Percentiles rank a stretch among this genome's conserved stretches.
Conservation (phyloP, 2,113 vertebrate genomes). For the Lanius collurio region DNA sequence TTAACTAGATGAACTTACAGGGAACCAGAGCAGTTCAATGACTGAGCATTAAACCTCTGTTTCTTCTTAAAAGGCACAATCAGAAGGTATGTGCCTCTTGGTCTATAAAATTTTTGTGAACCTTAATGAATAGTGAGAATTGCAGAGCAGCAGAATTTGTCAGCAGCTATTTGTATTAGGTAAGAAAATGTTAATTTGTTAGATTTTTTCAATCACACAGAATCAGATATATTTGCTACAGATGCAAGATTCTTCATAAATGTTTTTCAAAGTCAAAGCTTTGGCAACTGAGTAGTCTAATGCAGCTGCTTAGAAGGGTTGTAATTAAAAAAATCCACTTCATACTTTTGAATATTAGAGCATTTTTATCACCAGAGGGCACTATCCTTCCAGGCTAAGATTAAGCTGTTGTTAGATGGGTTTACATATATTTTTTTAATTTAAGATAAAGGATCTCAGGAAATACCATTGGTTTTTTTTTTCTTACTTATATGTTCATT, state of each 20-base stretch:
- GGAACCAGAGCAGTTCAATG: background rate
- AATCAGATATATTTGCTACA: background rate
- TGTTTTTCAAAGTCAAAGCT: background rate
- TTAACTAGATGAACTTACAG: background rate
- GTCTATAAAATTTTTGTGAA: background rate
- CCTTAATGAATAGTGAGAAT: background rate
- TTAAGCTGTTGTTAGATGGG: background rate
- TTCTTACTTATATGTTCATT: background rate
- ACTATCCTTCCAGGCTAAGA: slow-evolving; percentile 41
- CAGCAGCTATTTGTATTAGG: background rate
- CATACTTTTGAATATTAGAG: background rate
- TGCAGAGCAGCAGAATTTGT: background rate
- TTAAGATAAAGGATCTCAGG: background rate
- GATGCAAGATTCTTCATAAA: background rate
- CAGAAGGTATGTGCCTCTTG: background rate
- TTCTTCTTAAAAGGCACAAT: background rate
- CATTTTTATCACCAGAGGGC: slow-evolving; percentile 63
- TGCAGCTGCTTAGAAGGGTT: background rate
- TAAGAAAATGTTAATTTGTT: background rate
- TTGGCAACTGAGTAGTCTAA: background rate
- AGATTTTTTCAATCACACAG: background rate
- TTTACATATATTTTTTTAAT: background rate
- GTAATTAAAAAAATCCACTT: background rate
- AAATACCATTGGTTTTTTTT: background rate
- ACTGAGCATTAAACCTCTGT: background rate